Evolutionary conservation across 2,888 invertebrate genomes (phyloP).

Genomic region (Sipunculus nudus): DNA sequence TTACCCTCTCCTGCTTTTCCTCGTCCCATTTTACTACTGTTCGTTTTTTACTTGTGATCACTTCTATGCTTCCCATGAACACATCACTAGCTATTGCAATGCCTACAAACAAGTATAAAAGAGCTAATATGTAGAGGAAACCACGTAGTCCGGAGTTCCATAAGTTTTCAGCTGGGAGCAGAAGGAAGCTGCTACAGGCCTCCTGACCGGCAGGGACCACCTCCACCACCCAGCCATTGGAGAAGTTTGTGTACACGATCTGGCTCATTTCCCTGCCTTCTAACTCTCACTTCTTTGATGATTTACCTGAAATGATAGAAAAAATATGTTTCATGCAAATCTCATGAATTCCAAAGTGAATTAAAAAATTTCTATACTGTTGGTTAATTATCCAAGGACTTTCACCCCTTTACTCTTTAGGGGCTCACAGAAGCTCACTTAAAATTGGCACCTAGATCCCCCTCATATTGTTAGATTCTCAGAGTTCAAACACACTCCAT

Average conservation of each 20-base stretch:
- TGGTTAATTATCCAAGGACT: too few relatives aligned
- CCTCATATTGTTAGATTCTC: too few relatives aligned
- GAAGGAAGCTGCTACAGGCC: conserved; percentile 52
- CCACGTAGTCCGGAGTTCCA: conserved; percentile 53
- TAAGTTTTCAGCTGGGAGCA: conserved; percentile 62
- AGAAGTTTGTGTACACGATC: conserved; percentile 45
- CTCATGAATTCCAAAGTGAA: too few relatives aligned
- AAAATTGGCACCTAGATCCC: too few relatives aligned
- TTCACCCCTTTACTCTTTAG: too few relatives aligned
- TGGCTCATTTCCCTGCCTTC: too few relatives aligned
- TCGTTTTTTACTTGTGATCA: conserved; percentile 60
- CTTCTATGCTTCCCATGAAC: conserved; percentile 63
- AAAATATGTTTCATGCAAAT: too few relatives aligned
- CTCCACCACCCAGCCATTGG: conserved; percentile 56
- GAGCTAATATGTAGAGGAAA: conserved; percentile 57
- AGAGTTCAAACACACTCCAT: too few relatives aligned
- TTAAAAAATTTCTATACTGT: too few relatives aligned
- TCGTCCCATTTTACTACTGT: conserved; percentile 57
- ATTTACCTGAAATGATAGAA: too few relatives aligned
- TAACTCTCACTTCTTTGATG: too few relatives aligned
- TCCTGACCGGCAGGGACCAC: conserved; percentile 35
- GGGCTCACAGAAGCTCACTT: too few relatives aligned
- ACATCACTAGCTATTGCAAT: conserved; percentile 61
- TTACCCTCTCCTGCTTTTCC: conserved; percentile 52
- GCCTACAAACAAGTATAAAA: conserved; percentile 59